phyloP scores from a whole-genome alignment of 2,113 vertebrate species.

The Amblyopsis rosae region DNA sequence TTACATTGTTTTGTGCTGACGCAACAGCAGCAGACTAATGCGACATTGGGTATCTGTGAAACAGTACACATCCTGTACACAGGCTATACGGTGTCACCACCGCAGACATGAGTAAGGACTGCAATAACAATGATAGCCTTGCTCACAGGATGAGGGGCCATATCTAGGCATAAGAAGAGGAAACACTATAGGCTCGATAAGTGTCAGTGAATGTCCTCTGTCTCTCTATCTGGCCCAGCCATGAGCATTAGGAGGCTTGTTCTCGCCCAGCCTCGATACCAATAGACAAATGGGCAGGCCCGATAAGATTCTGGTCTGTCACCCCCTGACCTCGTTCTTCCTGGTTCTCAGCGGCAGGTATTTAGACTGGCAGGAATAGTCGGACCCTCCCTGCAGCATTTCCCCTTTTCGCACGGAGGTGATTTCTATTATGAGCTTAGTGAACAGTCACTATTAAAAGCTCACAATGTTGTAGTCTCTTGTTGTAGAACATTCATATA shows the following conservation, averaged over 20 bases:
- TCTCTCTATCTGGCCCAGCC: conserved; percentile 29
- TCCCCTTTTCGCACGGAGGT: conserved; percentile 57
- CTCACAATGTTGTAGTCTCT: not conserved
- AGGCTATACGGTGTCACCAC: conserved; percentile 61
- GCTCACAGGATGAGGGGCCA: conserved; percentile 65
- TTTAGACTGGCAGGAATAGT: conserved; percentile 69
- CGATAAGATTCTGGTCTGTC: conserved; percentile 70
- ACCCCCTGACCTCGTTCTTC: conserved; percentile 69
- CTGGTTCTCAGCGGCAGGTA: conserved; percentile 74
- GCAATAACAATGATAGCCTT: conserved; percentile 73
- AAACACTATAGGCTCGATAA: conserved; percentile 66
- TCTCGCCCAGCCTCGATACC: conserved; percentile 51
- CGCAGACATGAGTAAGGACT: conserved; percentile 54
- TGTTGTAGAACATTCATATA: not conserved
- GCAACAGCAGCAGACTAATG: conserved; percentile 24
- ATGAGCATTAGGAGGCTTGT: conserved; percentile 45
- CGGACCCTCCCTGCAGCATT: conserved; percentile 70
- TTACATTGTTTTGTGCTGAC: conserved; percentile 61
- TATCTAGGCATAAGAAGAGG: conserved; percentile 65
- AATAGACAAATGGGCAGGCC: conserved; percentile 52
- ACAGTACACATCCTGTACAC: conserved; percentile 57
- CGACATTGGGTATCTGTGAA: conserved; percentile 32
- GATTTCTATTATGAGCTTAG: conserved; percentile 54
- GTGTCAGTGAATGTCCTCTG: conserved; percentile 59
- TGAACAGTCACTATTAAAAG: conserved; percentile 14